A percentile compares a stretch with the other conserved stretches of the same genome.
Evolutionary conservation across 2,113 vertebrate species (phyloP).

Genomic region (Egretta garzetta): DNA sequence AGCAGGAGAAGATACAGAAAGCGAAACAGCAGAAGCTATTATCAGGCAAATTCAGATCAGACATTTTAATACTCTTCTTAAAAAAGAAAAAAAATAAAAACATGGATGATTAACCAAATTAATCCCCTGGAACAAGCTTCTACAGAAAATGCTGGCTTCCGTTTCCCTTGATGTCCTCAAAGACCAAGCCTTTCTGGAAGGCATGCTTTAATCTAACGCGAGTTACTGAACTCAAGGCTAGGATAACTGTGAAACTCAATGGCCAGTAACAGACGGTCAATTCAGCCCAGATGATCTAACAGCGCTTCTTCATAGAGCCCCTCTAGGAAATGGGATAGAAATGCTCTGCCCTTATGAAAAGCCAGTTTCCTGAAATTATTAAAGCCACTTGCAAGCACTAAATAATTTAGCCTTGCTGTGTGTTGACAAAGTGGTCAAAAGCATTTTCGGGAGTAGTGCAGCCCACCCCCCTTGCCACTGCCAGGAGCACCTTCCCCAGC

Average conservation of each 20-base stretch:
- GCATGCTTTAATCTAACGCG: not conserved
- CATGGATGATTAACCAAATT: constrained; percentile 21
- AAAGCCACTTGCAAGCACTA: not conserved
- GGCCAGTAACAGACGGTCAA: not conserved
- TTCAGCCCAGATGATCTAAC: not conserved
- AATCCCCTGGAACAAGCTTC: constrained; percentile 24
- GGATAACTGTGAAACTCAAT: constrained; percentile 2
- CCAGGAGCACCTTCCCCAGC: not conserved
- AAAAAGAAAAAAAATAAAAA: not conserved
- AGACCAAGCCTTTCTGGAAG: constrained; percentile 51
- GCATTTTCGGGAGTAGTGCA: not conserved
- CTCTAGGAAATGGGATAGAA: constrained; percentile 1
- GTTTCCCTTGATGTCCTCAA: not conserved
- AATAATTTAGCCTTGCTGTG: not conserved
- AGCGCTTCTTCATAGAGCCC: not conserved
- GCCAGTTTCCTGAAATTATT: not conserved
- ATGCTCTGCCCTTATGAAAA: not conserved
- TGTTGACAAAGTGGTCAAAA: not conserved
- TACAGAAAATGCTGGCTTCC: not conserved
- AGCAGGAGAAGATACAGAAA: not conserved
- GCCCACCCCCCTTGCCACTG: not conserved
- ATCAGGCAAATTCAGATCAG: not conserved
- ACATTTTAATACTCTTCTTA: not conserved
- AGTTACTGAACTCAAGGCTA: constrained; percentile 5
- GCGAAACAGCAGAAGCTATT: not conserved